These are phyloP conservation scores for Heliothis virescens DNA, from an alignment of 1,140 invertebrate genomes.

Conservation along the genomic window DNA sequence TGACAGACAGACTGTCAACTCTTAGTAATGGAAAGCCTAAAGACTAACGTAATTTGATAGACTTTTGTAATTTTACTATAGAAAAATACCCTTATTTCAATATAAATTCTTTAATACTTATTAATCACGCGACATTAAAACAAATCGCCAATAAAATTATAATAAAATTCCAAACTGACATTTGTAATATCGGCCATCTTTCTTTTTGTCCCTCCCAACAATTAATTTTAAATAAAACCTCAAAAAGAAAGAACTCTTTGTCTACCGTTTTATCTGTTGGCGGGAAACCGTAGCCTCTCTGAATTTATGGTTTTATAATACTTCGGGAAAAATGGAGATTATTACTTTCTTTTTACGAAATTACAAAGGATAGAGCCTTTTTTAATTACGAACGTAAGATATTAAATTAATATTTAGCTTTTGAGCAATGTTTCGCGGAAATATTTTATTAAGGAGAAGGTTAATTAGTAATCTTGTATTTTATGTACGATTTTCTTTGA, in stretches of 20 bases:
- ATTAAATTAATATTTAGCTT: constrained; percentile 5
- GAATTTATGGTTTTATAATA: constrained; percentile 15
- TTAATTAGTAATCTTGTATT: too few species aligned
- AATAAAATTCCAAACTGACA: background rate
- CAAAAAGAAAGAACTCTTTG: constrained; percentile 19
- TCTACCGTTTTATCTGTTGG: constrained; percentile 2
- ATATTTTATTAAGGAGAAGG: background rate
- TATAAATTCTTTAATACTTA: too few species aligned
- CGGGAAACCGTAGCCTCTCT: constrained; percentile 7
- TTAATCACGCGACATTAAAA: background rate
- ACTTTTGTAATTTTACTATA: too few species aligned
- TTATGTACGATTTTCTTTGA: too few species aligned
- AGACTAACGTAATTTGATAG: too few species aligned
- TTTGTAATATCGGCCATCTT: background rate
- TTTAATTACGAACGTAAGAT: constrained; percentile 1
- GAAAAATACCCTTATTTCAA: too few species aligned
- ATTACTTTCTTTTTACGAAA: background rate
- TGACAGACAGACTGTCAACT: too few species aligned
- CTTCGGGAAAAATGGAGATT: background rate
- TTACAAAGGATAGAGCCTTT: constrained; percentile 2
- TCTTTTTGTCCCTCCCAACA: background rate
- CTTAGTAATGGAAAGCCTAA: too few species aligned
- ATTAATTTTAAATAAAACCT: constrained; percentile 28
- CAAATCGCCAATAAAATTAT: background rate
- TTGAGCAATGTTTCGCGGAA: background rate